These are phyloP conservation scores for Capra hircus DNA, from an alignment of 2,113 vertebrate genomes.

Conservation along the genomic window DNA sequence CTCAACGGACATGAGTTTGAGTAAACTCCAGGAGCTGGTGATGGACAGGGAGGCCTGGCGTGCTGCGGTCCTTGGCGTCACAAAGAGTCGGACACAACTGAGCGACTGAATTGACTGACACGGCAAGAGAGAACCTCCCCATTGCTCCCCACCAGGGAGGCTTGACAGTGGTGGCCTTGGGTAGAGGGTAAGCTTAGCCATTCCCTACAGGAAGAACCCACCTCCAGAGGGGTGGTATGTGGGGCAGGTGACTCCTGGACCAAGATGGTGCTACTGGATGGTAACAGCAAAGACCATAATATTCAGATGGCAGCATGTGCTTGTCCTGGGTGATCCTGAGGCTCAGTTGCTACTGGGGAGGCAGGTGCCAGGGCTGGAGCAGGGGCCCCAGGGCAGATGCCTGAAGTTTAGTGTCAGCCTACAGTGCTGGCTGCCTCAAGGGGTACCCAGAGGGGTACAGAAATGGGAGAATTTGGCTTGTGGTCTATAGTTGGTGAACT, in stretches of 20 bases:
- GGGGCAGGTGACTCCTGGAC: not conserved
- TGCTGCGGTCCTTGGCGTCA: rapidly evolving
- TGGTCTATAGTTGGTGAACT: not conserved
- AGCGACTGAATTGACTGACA: not conserved
- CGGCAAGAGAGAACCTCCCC: not conserved
- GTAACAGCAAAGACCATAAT: not conserved
- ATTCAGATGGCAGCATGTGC: not conserved
- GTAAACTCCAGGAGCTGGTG: not conserved
- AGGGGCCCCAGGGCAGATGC: no score
- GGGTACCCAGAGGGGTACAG: not conserved
- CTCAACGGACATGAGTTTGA: not conserved
- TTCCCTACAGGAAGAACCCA: not conserved
- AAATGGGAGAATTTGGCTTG: not conserved
- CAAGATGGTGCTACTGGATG: not conserved
- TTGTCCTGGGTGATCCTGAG: not conserved
- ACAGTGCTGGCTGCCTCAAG: not conserved
- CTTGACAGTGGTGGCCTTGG: rapidly evolving
- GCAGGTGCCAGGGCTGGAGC: not conserved
- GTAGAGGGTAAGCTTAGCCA: not conserved
- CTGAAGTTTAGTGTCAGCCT: rapidly evolving
- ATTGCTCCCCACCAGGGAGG: not conserved
- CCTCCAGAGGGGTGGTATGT: rapidly evolving
- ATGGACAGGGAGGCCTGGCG: not conserved
- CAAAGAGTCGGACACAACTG: not conserved
- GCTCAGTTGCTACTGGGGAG: not conserved